Evolutionary conservation across 2,113 vertebrate species (phyloP), one percentile per base, ranked within the genome.

Genomic region (Ivindomyrus marchei): DNA sequence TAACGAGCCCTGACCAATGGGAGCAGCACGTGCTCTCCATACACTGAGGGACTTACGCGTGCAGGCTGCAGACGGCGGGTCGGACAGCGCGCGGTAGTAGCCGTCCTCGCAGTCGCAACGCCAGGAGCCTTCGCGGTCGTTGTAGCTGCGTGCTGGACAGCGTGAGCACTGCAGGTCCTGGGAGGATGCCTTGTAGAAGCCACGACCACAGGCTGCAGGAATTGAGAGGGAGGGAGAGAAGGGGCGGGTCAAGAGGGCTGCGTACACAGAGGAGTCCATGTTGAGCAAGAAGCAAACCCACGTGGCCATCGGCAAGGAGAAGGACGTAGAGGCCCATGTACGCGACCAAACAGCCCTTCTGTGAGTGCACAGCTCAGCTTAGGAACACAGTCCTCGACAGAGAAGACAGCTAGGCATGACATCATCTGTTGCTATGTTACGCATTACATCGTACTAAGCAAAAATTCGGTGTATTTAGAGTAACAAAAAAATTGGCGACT

Each of bases 111-210:
- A 99, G 90, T 99, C 98, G 15, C 98, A 99, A 93, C 97, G 96
- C 92, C 98, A 97, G 88, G 98, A 98, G 91, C 98, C 98, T 94
- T 99, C 98, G 66, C 96, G 96, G 95, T 99, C 98, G 86, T 97
- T 99, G 94, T 97, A 98, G 94, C 98, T 99, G 95, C 99, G 98
- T 42, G 96, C 96, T 0, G 98, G 98, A 90, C 98, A 99, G 24
- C 98, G 97, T 87, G 98, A 99, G 89, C 98, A 99, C 94, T 99
- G 98, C 17, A 99, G 97, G 94, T 99, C 98, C 96, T 99, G 98
- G n/a, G 98, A 99, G 66, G 98, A 99, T 52, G 97, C 99, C 95
- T 99, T 99, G 96, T 99, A 99, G 97, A 99, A 99, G 77, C 98
- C 98, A 88, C 97, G 97, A 11, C 97, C 97, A 91, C 98, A 99